Conservation (phyloP, 2,888 invertebrate species). For the Dryadula phaetusa region DNA sequence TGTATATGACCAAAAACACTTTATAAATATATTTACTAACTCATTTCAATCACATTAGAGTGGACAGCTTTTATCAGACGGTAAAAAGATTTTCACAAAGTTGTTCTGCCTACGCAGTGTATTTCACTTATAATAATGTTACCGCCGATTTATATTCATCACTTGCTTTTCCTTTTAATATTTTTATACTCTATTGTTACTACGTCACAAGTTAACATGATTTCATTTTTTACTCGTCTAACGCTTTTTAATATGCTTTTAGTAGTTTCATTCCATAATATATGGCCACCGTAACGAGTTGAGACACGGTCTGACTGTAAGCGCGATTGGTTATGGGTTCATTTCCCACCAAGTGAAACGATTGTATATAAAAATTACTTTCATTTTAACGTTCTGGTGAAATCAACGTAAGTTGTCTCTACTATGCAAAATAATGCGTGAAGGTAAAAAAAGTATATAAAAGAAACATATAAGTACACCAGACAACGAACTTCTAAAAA, state of each 20-base stretch:
- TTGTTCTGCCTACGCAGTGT: constrained; percentile 5
- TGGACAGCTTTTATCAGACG: constrained; percentile 7
- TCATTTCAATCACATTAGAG: constrained; percentile 11
- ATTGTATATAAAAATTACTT: too few species aligned
- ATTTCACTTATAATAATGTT: constrained; percentile 10
- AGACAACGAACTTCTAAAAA: too few species aligned
- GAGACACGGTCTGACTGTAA: too few species aligned
- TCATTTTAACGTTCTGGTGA: too few species aligned
- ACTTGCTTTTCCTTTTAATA: neutral
- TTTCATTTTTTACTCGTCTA: neutral
- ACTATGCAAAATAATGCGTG: neutral
- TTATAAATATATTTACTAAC: constrained; percentile 2
- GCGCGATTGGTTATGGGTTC: too few species aligned
- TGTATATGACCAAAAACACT: neutral
- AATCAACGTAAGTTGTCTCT: too few species aligned
- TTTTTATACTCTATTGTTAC: neutral
- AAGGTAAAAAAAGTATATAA: neutral
- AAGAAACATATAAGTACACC: too few species aligned
- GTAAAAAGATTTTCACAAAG: neutral
- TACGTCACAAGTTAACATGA: neutral
- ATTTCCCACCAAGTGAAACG: too few species aligned
- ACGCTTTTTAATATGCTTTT: neutral
- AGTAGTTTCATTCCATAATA: too few species aligned
- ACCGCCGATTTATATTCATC: neutral
- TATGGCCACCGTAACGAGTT: too few species aligned